phyloP scores from a whole-genome alignment of 2,888 invertebrate species.

The Deroplatys truncata region DNA sequence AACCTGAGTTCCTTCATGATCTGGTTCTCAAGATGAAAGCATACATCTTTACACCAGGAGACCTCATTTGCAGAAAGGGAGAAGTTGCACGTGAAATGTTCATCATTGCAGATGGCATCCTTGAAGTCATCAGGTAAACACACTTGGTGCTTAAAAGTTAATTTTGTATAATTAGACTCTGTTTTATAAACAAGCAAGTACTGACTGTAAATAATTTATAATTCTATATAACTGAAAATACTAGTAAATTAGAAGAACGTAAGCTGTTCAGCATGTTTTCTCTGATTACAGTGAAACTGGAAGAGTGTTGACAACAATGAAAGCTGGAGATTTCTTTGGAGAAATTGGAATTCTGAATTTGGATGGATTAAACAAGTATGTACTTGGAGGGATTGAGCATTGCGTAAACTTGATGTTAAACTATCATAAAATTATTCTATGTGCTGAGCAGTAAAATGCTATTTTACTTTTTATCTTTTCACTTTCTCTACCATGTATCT shows the following conservation, averaged over 20 bases:
- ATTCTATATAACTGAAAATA: neutral
- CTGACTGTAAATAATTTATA: neutral
- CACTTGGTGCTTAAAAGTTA: neutral
- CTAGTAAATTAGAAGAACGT: too few species aligned
- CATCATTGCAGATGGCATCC: constrained; percentile 94
- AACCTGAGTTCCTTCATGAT: constrained; percentile 95
- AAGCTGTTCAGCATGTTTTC: neutral
- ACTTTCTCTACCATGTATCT: too few species aligned
- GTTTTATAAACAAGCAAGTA: neutral
- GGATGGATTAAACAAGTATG: constrained; percentile 91
- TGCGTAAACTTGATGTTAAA: too few species aligned
- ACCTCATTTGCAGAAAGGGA: constrained; percentile 93
- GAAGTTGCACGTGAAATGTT: constrained; percentile 97
- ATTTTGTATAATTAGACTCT: neutral
- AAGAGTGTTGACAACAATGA: constrained; percentile 90
- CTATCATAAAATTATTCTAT: too few species aligned
- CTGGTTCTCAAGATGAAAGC: constrained; percentile 97
- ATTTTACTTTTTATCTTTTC: too few species aligned
- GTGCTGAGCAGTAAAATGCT: too few species aligned
- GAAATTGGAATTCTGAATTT: constrained; percentile 95
- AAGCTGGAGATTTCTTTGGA: constrained; percentile 95
- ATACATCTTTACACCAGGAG: constrained; percentile 96
- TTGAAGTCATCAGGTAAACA: constrained; percentile 74
- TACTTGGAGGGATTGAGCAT: constrained; percentile 6
- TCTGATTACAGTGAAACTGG: constrained; percentile 72